Conservation (phyloP, 2,888 invertebrate genomes). For the Drosophila mimica region DNA sequence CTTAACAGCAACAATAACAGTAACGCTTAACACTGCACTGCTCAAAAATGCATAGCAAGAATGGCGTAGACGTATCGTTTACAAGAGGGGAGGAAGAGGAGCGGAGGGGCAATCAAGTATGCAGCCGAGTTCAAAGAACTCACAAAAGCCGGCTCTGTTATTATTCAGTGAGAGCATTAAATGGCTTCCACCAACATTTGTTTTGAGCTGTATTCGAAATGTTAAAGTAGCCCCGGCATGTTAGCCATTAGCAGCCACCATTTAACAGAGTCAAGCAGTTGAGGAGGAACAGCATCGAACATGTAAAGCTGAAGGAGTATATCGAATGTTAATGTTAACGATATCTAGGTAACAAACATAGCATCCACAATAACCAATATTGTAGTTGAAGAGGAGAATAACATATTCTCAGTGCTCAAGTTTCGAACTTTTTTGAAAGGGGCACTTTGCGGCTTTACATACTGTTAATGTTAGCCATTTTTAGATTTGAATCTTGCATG, state of each 20-base stretch:
- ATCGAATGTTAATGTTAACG: background rate
- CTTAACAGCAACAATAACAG: slow-evolving; percentile 20
- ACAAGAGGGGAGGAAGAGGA: background rate
- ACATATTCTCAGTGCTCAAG: background rate
- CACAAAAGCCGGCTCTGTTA: slow-evolving; percentile 52
- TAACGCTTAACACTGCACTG: slow-evolving; percentile 20
- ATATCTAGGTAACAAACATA: background rate
- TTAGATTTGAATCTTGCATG: background rate
- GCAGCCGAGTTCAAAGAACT: slow-evolving; percentile 53
- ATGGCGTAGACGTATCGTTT: background rate
- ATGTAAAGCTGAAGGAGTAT: background rate
- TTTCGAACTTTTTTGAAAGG: background rate
- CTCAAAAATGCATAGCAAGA: slow-evolving; percentile 33
- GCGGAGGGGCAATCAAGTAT: background rate
- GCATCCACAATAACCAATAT: background rate
- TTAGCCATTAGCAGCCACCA: background rate
- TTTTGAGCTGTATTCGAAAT: background rate
- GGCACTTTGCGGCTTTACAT: background rate
- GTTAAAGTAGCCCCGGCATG: background rate
- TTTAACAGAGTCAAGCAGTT: background rate
- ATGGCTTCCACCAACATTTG: slow-evolving; percentile 16
- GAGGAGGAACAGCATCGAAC: background rate
- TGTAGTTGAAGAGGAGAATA: background rate
- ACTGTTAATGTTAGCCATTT: background rate
- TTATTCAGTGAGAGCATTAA: background rate